These are phyloP conservation scores for Temnopleurus reevesii DNA, from an alignment of 53 echinoderm and acorn worm species.

Conservation along the genomic window DNA sequence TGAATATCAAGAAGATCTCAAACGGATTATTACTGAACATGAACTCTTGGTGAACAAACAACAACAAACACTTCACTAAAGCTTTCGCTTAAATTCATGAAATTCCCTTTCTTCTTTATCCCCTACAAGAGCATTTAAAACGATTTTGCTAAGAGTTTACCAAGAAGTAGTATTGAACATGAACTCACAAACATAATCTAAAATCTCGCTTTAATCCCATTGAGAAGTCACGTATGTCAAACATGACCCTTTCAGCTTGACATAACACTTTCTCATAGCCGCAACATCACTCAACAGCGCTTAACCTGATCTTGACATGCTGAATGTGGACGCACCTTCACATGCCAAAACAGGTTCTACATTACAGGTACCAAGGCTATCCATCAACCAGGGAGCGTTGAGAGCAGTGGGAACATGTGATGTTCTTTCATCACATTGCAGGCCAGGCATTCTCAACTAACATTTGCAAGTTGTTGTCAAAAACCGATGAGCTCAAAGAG, in stretches of 20 bases:
- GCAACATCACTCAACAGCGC: not conserved
- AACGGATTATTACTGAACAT: not conserved
- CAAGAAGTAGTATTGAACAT: too few species aligned
- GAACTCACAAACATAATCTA: not conserved
- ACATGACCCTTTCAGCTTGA: not conserved
- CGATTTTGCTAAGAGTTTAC: too few species aligned
- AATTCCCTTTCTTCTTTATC: too few species aligned
- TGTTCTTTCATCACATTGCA: not conserved
- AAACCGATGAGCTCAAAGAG: too few species aligned
- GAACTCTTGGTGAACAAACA: too few species aligned
- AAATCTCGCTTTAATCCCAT: not conserved
- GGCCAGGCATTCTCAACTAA: not conserved
- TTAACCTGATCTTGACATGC: not conserved
- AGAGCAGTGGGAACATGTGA: not conserved
- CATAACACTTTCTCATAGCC: not conserved
- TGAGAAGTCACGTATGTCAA: not conserved
- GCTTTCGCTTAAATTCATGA: too few species aligned
- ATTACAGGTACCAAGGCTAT: not conserved
- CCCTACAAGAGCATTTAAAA: too few species aligned
- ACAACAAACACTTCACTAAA: too few species aligned
- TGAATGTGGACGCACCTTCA: not conserved
- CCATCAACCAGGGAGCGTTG: not conserved
- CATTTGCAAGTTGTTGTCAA: too few species aligned
- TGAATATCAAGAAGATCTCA: not conserved
- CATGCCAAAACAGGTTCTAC: not conserved